A percentile compares a stretch with the other conserved stretches of the same genome.
phyloP scores from a whole-genome alignment of 2,797 vertebrate species.

The Danio aesculapii region DNA sequence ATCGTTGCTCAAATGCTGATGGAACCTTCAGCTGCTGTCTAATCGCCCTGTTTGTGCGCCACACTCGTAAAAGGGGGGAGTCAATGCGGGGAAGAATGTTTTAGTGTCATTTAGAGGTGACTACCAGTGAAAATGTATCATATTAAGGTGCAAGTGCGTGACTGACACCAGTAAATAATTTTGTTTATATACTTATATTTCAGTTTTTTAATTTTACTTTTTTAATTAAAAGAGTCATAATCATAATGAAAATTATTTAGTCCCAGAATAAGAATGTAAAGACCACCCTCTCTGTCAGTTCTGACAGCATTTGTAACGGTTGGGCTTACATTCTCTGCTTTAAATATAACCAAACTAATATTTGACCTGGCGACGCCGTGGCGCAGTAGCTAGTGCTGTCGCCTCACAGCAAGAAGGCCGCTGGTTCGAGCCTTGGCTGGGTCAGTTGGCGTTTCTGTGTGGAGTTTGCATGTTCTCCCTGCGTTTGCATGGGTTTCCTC shows the following conservation, averaged over 20 bases:
- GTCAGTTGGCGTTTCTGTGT: too few species aligned
- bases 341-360: slow-evolving; percentile 3
- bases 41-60: slow-evolving; percentile 62
- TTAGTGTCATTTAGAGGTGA: slow-evolving; percentile 78
- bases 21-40: slow-evolving; percentile 63
- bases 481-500: too few species aligned
- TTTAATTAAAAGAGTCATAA: too few species aligned
- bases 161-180: neutral
- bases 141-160: slow-evolving; percentile 62
- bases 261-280: neutral
- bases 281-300: neutral
- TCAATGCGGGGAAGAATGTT: slow-evolving; percentile 70
- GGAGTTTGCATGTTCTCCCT: too few species aligned
- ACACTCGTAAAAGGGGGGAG: slow-evolving; percentile 54
- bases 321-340: neutral
- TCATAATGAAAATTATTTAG: neutral
- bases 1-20: slow-evolving; percentile 56
- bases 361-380: too few species aligned
- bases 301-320: neutral
- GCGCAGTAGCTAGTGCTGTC: too few species aligned
- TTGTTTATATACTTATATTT: too few species aligned
- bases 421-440: too few species aligned
- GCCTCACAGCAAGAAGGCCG: too few species aligned
- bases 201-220: too few species aligned
- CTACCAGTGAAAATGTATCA: slow-evolving; percentile 56